Percentiles rank a stretch among this genome's conserved stretches.
Evolutionary conservation across 2,888 invertebrate genomes (phyloP).

Genomic region (Didymodactylos carnosus): DNA sequence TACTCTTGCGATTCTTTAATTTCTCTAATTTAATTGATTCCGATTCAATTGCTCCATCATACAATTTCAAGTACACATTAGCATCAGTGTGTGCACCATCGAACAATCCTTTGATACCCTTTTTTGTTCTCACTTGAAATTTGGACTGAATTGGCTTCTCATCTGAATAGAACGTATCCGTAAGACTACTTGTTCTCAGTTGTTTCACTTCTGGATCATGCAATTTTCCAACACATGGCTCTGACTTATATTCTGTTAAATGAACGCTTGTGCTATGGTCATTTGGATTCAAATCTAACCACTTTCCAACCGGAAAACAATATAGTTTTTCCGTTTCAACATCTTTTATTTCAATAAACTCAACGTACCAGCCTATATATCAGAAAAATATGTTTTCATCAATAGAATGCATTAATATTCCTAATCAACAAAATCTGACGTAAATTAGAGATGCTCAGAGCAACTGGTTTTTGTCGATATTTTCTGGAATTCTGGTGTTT

Average conservation of each 20-base stretch:
- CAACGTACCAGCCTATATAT: background rate
- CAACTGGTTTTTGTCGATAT: too few relatives aligned
- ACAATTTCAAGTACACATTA: background rate
- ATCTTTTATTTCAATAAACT: background rate
- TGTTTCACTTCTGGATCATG: too few relatives aligned
- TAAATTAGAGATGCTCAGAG: too few relatives aligned
- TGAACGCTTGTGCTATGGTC: background rate
- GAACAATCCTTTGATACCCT: background rate
- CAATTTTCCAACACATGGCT: too few relatives aligned
- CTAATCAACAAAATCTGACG: too few relatives aligned
- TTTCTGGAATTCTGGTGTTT: too few relatives aligned
- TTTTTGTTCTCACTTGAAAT: background rate
- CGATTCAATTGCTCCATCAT: background rate
- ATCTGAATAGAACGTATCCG: too few relatives aligned
- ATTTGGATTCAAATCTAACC: background rate
- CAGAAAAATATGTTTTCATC: too few relatives aligned
- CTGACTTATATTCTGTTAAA: too few relatives aligned
- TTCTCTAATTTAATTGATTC: background rate
- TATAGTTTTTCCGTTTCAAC: background rate
- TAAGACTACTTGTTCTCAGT: too few relatives aligned
- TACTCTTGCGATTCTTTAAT: background rate
- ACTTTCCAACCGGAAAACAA: background rate
- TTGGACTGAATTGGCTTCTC: background rate
- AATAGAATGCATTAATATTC: too few relatives aligned
- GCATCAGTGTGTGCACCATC: background rate